Evolutionary conservation across 2,113 vertebrate genomes (phyloP).

Genomic region (Mesocricetus auratus): DNA sequence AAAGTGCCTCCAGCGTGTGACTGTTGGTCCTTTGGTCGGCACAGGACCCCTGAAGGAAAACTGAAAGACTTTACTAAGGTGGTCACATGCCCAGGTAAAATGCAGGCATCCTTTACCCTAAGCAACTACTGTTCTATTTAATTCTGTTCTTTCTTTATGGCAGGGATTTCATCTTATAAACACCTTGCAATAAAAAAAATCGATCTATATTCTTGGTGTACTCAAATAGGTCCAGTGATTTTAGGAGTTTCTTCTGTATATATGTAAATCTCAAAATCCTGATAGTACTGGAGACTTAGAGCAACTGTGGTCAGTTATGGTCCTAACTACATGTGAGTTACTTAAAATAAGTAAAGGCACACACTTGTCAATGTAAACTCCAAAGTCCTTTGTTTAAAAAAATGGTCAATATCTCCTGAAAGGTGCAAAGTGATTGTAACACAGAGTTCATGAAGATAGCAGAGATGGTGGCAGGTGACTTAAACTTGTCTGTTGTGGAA

Average conservation of each 20-base stretch:
- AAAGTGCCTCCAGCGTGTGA: accelerated
- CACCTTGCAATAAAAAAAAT: constrained; percentile 25
- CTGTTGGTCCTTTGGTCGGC: background rate
- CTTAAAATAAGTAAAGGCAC: background rate
- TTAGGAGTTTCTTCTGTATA: background rate
- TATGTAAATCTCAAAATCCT: background rate
- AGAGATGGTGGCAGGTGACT: background rate
- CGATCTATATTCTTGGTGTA: background rate
- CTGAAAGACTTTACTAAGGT: background rate
- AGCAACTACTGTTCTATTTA: background rate
- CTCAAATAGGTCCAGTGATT: background rate
- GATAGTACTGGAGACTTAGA: background rate
- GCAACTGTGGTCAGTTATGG: background rate
- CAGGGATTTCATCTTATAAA: background rate
- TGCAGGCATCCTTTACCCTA: background rate
- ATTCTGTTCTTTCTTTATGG: background rate
- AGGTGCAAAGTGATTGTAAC: background rate
- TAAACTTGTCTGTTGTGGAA: background rate
- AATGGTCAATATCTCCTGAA: constrained; percentile 7
- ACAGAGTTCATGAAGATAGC: background rate
- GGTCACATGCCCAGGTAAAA: background rate
- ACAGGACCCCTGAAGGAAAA: background rate
- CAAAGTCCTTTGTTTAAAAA: background rate
- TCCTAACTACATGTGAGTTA: background rate
- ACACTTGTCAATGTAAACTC: background rate